Percentiles rank a stretch among this genome's conserved stretches.
phyloP scores from a whole-genome alignment of 2,888 invertebrate species.

The Xanthorhoe spadicearia region DNA sequence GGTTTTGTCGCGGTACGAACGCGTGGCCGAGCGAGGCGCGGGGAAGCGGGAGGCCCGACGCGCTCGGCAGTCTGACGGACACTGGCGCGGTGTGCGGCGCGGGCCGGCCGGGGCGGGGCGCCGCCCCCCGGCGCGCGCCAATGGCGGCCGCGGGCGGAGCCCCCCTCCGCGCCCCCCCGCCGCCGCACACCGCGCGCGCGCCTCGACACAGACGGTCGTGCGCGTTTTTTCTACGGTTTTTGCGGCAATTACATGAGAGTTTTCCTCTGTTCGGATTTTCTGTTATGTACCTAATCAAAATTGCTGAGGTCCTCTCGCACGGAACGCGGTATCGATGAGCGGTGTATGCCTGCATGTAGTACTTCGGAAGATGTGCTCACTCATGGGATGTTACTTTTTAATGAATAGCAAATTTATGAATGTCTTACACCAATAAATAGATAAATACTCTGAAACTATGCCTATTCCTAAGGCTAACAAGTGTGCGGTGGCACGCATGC shows the following conservation, averaged over 20 bases:
- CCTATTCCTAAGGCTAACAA: slow-evolving; percentile 47
- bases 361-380: slow-evolving; percentile 35
- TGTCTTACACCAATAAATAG: neutral
- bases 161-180: slow-evolving; percentile 49
- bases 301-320: slow-evolving; percentile 65
- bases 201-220: slow-evolving; percentile 64
- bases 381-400: slow-evolving; percentile 51
- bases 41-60: slow-evolving; percentile 84
- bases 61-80: slow-evolving; percentile 84
- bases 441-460: slow-evolving; percentile 33
- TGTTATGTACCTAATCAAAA: slow-evolving; percentile 68
- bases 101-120: slow-evolving; percentile 69
- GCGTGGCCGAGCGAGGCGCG: slow-evolving; percentile 83
- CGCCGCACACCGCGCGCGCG: slow-evolving; percentile 67
- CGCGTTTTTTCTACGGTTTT: slow-evolving; percentile 64
- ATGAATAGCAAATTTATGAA: slow-evolving; percentile 23
- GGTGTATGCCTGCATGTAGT: slow-evolving; percentile 46
- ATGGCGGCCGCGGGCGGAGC: slow-evolving; percentile 42
- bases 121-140: slow-evolving; percentile 43
- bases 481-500: slow-evolving; percentile 58
- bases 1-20: slow-evolving; percentile 66
- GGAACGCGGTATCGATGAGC: slow-evolving; percentile 58
- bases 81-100: slow-evolving; percentile 74
- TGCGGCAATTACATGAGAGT: slow-evolving; percentile 70
- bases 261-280: slow-evolving; percentile 71